Conservation (phyloP, 2,888 invertebrate species). For the Dryocosmus kuriphilus region DNA sequence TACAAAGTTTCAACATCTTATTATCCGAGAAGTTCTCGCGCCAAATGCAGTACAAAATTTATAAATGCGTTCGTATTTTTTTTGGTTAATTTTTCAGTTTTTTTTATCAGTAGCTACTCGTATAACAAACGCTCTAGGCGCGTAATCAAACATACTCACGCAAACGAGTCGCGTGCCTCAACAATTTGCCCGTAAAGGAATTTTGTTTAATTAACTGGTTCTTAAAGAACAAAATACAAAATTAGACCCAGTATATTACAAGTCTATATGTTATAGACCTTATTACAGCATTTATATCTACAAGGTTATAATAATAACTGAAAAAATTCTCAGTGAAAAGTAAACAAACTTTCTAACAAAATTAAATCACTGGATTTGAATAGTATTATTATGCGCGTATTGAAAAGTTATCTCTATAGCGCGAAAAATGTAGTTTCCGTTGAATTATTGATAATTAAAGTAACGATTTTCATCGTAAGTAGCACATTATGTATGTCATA, state of each 20-base stretch:
- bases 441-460: not conserved
- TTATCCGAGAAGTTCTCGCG: slow-evolving; percentile 16
- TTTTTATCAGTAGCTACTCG: slow-evolving; percentile 1
- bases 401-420: not conserved
- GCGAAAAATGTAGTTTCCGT: not conserved
- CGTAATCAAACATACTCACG: not conserved
- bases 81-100: slow-evolving; percentile 12
- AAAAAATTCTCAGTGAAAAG: slow-evolving; percentile 7
- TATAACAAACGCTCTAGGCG: not conserved
- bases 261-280: not conserved
- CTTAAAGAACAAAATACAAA: slow-evolving; percentile 3
- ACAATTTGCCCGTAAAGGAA: not conserved
- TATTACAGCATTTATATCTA: not conserved
- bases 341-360: slow-evolving; percentile 5
- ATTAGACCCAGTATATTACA: not conserved
- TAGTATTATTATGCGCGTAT: not conserved
- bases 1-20: slow-evolving; percentile 31
- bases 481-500: slow-evolving; percentile 30
- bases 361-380: slow-evolving; percentile 7
- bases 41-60: slow-evolving; percentile 30
- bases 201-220: not conserved
- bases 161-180: not conserved
- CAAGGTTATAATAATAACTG: not conserved
- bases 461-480: slow-evolving; percentile 11
- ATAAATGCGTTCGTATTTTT: slow-evolving; percentile 16